Evolutionary conservation across 1,140 invertebrate species (phyloP).

Genomic region (Helicorthomorpha holstii): DNA sequence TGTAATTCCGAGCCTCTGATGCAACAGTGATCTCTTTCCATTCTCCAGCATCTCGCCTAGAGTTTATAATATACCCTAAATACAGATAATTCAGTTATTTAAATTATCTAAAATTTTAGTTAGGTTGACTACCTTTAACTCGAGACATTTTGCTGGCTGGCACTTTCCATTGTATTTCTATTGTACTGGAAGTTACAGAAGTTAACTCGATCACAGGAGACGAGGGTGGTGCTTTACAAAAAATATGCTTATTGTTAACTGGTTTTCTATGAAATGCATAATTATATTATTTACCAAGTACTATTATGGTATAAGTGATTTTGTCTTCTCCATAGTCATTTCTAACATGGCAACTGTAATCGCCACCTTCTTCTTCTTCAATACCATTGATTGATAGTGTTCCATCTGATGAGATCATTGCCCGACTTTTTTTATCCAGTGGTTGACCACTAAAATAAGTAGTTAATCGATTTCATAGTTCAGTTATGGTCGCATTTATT

Average conservation of each 20-base stretch:
- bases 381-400: neutral
- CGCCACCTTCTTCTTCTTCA: neutral
- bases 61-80: neutral
- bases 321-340: slow-evolving; percentile 22
- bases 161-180: slow-evolving; percentile 16
- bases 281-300: slow-evolving; percentile 8
- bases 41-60: slow-evolving; percentile 37
- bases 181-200: slow-evolving; percentile 47
- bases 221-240: slow-evolving; percentile 37
- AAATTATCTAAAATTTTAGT: neutral
- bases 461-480: neutral
- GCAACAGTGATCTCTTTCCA: slow-evolving; percentile 43
- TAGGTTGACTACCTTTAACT: neutral
- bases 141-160: neutral
- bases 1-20: slow-evolving; percentile 34
- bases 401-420: neutral
- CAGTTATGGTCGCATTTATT: neutral
- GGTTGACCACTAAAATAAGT: neutral
- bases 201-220: slow-evolving; percentile 50
- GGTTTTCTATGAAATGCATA: neutral
- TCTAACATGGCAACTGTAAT: neutral
- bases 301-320: slow-evolving; percentile 11
- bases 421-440: neutral
- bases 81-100: too few species aligned
- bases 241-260: neutral